A percentile compares a stretch with the other conserved stretches of the same genome.
Evolutionary conservation across 2,113 vertebrate genomes (phyloP).

Genomic region (Amphiprion percula): DNA sequence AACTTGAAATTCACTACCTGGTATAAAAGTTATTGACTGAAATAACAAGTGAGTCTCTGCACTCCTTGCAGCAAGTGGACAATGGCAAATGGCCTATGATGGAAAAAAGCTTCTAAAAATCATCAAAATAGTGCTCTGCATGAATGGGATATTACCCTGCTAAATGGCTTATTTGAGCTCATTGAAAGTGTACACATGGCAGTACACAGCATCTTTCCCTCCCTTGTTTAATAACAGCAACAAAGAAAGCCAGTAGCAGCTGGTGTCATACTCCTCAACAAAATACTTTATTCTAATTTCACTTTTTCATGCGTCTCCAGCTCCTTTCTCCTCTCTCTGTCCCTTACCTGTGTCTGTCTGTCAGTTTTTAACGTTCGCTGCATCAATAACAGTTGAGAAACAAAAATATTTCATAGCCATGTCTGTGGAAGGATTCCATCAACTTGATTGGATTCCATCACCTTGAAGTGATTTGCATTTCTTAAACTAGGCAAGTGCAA

Average conservation of each 20-base stretch:
- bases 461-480: conserved; percentile 77
- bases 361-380: conserved; percentile 31
- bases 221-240: conserved; percentile 51
- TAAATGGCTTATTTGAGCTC: conserved; percentile 49
- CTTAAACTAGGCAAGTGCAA: conserved; percentile 65
- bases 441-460: conserved; percentile 74
- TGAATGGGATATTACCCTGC: conserved; percentile 34
- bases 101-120: conserved; percentile 25
- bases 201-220: conserved; percentile 43
- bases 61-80: conserved; percentile 36
- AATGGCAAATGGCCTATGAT: conserved; percentile 41
- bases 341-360: conserved; percentile 1
- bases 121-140: background rate
- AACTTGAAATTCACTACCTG: conserved; percentile 32
- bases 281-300: conserved; percentile 36
- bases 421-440: conserved; percentile 69
- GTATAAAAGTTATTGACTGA: conserved; percentile 57
- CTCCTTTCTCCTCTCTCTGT: background rate
- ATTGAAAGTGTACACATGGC: conserved; percentile 33
- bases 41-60: conserved; percentile 44
- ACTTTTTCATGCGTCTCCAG: conserved; percentile 21
- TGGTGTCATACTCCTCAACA: conserved; percentile 38
- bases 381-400: conserved; percentile 69
- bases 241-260: conserved; percentile 43
- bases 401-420: conserved; percentile 71